Percentiles rank a stretch among this genome's conserved stretches.
Evolutionary conservation across 2,888 invertebrate species (phyloP).

Genomic region (Philonicus albiceps): DNA sequence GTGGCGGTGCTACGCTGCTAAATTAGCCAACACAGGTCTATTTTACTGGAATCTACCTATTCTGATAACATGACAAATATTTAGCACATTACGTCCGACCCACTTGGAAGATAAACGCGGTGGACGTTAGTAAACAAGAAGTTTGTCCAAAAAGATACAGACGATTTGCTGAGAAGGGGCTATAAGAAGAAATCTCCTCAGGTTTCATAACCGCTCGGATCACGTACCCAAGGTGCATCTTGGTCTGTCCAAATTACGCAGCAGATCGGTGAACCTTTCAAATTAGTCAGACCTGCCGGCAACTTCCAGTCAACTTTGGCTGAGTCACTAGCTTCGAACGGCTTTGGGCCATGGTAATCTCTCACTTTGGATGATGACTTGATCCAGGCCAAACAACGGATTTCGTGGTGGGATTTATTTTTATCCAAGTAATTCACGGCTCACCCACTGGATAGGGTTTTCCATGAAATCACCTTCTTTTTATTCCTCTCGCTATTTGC

Average conservation of each 20-base stretch:
- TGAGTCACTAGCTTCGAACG: background rate
- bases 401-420: background rate
- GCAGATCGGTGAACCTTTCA: background rate
- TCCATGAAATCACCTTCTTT: background rate
- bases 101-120: background rate
- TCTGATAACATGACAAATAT: conserved; percentile 24
- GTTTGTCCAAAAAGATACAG: background rate
- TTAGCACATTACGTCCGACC: conserved; percentile 28
- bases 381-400: conserved; percentile 33
- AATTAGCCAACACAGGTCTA: conserved; percentile 1
- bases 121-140: background rate
- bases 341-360: conserved; percentile 2
- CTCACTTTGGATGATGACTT: background rate
- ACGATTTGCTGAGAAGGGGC: background rate
- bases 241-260: background rate
- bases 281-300: background rate
- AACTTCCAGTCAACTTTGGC: background rate
- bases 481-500: background rate
- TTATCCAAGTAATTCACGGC: background rate
- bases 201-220: background rate
- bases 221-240: background rate
- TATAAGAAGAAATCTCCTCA: background rate
- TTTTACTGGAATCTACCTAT: background rate
- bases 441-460: conserved; percentile 19
- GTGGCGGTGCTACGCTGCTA: background rate